Percentiles rank a stretch among this genome's conserved stretches.
These are phyloP conservation scores for Copsychus sechellarum DNA, from an alignment of 2,113 vertebrate genomes.

Conservation along the genomic window DNA sequence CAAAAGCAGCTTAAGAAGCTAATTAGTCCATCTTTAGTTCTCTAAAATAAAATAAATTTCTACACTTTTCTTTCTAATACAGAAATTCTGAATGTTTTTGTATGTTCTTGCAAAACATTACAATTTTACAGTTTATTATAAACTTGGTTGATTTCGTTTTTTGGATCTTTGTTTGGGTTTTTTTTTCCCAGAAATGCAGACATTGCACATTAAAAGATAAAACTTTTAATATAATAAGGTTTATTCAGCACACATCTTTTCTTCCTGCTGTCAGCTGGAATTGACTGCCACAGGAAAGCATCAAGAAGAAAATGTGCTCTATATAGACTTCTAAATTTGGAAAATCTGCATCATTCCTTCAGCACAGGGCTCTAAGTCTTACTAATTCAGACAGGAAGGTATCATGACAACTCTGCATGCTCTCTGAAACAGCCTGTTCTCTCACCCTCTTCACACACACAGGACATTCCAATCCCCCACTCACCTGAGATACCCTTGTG, in stretches of 20 bases:
- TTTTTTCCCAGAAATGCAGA: background rate
- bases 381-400: background rate
- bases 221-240: background rate
- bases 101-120: background rate
- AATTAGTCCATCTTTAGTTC: background rate
- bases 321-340: constrained; percentile 6
- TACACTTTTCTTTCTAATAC: background rate
- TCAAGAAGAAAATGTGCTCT: background rate
- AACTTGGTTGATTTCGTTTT: background rate
- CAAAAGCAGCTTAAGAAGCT: background rate
- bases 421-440: background rate
- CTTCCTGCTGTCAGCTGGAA: constrained; percentile 38
- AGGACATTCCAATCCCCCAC: background rate
- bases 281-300: background rate
- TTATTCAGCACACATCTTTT: constrained; percentile 26
- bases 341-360: constrained; percentile 3
- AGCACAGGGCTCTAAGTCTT: background rate
- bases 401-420: background rate
- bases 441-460: background rate
- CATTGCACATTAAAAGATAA: background rate
- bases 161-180: background rate
- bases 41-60: background rate
- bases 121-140: background rate
- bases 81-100: background rate
- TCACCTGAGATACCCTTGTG: background rate